These are phyloP conservation scores for Pterostichus madidus DNA, from an alignment of 2,888 invertebrate genomes.

Conservation along the genomic window DNA sequence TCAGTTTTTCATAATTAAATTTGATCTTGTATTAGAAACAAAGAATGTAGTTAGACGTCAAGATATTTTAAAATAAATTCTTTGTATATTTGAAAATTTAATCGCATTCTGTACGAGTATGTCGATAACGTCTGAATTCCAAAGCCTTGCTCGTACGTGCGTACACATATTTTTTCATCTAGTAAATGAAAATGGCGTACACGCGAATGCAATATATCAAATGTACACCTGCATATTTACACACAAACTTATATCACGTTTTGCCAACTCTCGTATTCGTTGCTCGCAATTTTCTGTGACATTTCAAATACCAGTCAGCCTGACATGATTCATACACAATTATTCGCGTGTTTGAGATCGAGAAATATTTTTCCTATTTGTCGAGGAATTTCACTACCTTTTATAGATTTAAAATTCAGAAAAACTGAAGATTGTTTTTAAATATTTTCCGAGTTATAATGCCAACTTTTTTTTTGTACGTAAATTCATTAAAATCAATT, in stretches of 20 bases:
- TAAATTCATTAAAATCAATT: no score
- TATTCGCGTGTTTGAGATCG: constrained; percentile 25
- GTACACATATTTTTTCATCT: constrained; percentile 40
- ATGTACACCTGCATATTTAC: constrained; percentile 58
- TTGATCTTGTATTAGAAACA: neutral
- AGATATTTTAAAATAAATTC: constrained; percentile 21
- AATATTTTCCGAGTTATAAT: no score
- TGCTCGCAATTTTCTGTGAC: constrained; percentile 49
- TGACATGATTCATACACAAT: constrained; percentile 51
- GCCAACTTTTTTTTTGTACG: no score
- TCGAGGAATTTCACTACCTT: neutral
- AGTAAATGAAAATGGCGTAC: constrained; percentile 46
- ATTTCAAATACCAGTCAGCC: constrained; percentile 30
- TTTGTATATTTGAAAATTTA: constrained; percentile 43
- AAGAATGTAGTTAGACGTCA: constrained; percentile 18
- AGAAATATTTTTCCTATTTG: constrained; percentile 17
- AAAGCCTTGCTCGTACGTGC: constrained; percentile 34
- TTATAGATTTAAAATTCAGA: neutral
- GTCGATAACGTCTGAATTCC: constrained; percentile 42
- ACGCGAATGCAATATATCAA: constrained; percentile 52
- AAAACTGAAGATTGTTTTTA: no score
- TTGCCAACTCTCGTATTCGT: constrained; percentile 28
- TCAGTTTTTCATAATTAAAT: neutral
- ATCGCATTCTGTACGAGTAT: constrained; percentile 35
- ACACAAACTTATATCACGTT: constrained; percentile 53